Percentiles rank a stretch among this genome's conserved stretches.
phyloP scores from a whole-genome alignment of 2,113 vertebrate genomes.

The Naja naja region DNA sequence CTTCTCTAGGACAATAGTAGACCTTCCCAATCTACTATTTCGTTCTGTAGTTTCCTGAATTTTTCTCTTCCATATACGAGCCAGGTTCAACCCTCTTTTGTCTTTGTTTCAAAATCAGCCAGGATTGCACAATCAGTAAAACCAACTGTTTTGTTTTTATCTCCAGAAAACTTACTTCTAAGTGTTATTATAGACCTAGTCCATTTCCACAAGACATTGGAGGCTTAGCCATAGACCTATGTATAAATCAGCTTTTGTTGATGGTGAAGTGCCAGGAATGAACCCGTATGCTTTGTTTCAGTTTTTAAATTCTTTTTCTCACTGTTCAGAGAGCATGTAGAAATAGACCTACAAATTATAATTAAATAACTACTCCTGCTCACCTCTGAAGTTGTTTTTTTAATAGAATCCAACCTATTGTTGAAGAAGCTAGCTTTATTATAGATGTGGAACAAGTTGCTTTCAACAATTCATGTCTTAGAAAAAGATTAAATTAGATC shows the following conservation, averaged over 20 bases:
- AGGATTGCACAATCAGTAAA: not conserved
- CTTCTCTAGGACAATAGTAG: not conserved
- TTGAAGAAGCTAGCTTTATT: not conserved
- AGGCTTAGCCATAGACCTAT: not conserved
- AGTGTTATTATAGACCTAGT: not conserved
- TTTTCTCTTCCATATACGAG: not conserved
- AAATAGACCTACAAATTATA: not conserved
- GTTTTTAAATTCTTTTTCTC: not conserved
- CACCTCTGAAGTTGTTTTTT: not conserved
- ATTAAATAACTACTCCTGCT: not conserved
- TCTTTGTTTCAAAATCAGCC: not conserved
- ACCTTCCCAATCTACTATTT: not conserved
- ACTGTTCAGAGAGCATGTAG: not conserved
- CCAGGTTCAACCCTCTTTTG: not conserved
- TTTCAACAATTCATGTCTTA: not conserved
- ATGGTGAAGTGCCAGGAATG: not conserved
- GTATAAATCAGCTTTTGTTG: not conserved
- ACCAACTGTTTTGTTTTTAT: not conserved
- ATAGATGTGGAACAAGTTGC: not conserved
- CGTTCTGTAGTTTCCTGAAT: not conserved
- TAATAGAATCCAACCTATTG: not conserved
- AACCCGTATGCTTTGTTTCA: not conserved
- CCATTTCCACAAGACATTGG: not conserved
- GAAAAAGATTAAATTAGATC: not conserved
- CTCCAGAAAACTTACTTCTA: not conserved